Evolutionary conservation across 2,113 vertebrate genomes (phyloP).

Genomic region (Apaloderma vittatum): DNA sequence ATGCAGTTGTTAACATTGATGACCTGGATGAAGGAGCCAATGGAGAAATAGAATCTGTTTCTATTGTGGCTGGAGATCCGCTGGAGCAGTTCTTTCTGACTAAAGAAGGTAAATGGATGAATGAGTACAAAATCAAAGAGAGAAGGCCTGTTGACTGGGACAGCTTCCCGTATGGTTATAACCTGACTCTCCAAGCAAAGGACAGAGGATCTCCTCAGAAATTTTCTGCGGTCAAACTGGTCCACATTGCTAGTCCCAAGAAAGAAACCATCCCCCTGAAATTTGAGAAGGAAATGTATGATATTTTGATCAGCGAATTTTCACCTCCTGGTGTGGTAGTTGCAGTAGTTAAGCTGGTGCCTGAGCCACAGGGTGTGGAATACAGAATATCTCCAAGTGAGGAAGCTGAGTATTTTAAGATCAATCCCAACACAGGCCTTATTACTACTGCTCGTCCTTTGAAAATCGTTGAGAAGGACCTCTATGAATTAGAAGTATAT

Average conservation of each 20-base stretch:
- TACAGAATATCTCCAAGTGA: conserved; percentile 87
- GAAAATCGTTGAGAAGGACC: conserved; percentile 84
- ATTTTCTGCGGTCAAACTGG: conserved; percentile 83
- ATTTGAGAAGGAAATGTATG: conserved; percentile 89
- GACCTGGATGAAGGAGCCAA: conserved; percentile 92
- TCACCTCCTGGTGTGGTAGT: conserved; percentile 92
- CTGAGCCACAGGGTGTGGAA: conserved; percentile 87
- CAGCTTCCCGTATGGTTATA: conserved; percentile 86
- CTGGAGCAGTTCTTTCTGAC: conserved; percentile 87
- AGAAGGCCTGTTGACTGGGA: conserved; percentile 87
- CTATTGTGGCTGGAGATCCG: conserved; percentile 90
- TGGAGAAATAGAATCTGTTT: conserved; percentile 92
- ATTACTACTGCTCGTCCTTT: conserved; percentile 88
- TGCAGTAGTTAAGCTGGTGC: conserved; percentile 84
- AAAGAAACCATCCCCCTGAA: conserved; percentile 73
- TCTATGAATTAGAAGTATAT: conserved; percentile 87
- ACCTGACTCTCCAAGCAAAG: conserved; percentile 93
- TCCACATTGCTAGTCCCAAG: conserved; percentile 83
- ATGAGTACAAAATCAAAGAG: conserved; percentile 90
- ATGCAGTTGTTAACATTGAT: conserved; percentile 88
- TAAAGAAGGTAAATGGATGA: conserved; percentile 84
- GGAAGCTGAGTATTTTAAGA: conserved; percentile 87
- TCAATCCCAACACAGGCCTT: conserved; percentile 90
- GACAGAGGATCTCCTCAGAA: conserved; percentile 92
- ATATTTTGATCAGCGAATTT: conserved; percentile 90